Evolutionary conservation across 2,888 invertebrate genomes (phyloP), one percentile per base, ranked within the genome.

Genomic region (Scaptomyza caliginosa): DNA sequence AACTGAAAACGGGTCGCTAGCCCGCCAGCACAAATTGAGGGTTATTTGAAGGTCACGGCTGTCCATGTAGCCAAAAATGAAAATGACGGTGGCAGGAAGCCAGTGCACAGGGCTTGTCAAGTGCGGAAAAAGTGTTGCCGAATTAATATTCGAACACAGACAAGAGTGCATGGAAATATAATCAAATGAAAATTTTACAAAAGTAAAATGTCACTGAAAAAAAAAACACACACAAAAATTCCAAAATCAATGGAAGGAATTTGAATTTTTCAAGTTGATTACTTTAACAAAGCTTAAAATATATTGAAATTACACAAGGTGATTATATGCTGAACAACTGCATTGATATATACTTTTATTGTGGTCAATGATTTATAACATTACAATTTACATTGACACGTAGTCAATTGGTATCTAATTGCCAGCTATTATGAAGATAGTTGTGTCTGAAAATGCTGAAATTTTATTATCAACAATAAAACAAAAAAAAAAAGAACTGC

Each of bases 31-130:
- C 46, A 72, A 70, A 70, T 63, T 70, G 69, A 48, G 84, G 88
- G 82, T 82, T 86, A 67, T 82, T 68, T 87, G 83, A 82, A 82
- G 82, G 82, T 82, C 88, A 79, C 23, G 67, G 56, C 19, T 69
- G 48, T 74, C 45, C 54, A 36, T 58, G 24, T 23, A 38, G 36
- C 38, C 65, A 52, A 42, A 38, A 45, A 46, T 8, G 8, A 16
- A 34, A 34, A 16, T 8, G 42, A 34, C 30, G 42, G 28, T n/a
- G 28, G n/a, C 38, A 36, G 23, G 7, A 36, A 56, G 38, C 34
- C 24, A 43, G 1, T 3, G 28, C 43, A 50, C 36, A 51, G 32
- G 39, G 39, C 23, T 19, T 34, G 21, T 40, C 40, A 46, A 62
- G 50, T 63, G 57, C 57, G 62, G 34, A 42, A 42, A 45, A 49